Evolutionary conservation across 2,888 invertebrate species (phyloP), one percentile per base, ranked within the genome.

Genomic region (Noctua janthe): DNA sequence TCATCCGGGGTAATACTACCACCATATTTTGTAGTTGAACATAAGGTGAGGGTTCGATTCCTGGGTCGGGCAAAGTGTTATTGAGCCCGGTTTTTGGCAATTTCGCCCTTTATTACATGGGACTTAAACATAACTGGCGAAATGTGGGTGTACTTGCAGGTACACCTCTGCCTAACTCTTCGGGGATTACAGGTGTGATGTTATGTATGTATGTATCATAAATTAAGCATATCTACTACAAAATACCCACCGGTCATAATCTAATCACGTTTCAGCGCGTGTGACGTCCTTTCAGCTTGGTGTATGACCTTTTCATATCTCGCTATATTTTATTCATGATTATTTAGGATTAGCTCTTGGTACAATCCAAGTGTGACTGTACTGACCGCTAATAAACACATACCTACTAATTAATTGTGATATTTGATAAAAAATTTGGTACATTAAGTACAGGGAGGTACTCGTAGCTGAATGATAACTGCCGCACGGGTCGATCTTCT

Each of bases 311-410:
- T 51, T 47, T 7, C 47, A 5, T 69, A 82, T 47, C 20, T 82
- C 54, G 2, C 11, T 10, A 54, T 0, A 54, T 70, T 62, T 49
- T 62, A n/a, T 83, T 74, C 6, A n/a, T 29, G 5, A 66, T 71
- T 39, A 56, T 29, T 49, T 29, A 8, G 39, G 64, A 74, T 82
- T 56, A 73, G 5, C 0, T 23, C 6, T 81, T 23, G 7, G 83
- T 83, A 23, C 81, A 56, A 70, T 29, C 70, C 17, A 29, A 83
- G 83, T 83, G 39, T 39, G 6, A n/a, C 1, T 54, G 70, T 49
- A 83, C 84, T 54, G 8, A 15, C 20, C 17, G 35, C 4, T 29
- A n/a, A 6, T 20, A 3, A n/a, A 76, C 56, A 47, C 15, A n/a
- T n/a, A n/a, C 43, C 29, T 77, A 77, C 1, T 20, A 15, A 72